Percentiles rank a stretch among this genome's conserved stretches.
Evolutionary conservation across 2,797 vertebrate species (phyloP).

Genomic region (Mormyrops attenuatus): DNA sequence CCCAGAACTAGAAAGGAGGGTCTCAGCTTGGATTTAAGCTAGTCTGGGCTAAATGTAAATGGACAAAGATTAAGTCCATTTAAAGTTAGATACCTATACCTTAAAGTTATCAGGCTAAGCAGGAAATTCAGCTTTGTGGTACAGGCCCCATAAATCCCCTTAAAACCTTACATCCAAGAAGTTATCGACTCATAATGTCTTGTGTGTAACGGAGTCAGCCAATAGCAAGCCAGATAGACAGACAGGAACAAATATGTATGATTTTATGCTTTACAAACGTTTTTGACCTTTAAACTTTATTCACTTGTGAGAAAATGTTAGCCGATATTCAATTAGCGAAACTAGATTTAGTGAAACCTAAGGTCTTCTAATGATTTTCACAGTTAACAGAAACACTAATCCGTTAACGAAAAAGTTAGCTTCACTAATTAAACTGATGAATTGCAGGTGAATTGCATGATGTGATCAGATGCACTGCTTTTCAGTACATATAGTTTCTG

Average conservation of each 20-base stretch:
- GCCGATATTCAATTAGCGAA: neutral
- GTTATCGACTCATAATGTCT: neutral
- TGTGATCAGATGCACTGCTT: neutral
- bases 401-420: neutral
- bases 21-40: neutral
- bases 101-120: neutral
- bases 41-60: neutral
- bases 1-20: neutral
- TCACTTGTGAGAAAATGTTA: neutral
- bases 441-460: neutral
- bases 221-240: neutral
- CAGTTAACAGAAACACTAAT: neutral
- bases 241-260: too few relatives aligned
- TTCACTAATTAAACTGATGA: neutral
- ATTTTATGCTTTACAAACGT: neutral
- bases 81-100: neutral
- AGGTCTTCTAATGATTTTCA: neutral
- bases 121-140: neutral
- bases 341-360: neutral
- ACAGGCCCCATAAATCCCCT: neutral
- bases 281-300: neutral
- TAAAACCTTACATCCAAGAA: neutral
- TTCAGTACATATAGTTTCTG: neutral
- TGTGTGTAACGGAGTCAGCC: neutral
- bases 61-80: neutral